Base-by-base conservation (phyloP, 2,113 vertebrate species). In the Ibidorhyncha struthersii region DNA sequence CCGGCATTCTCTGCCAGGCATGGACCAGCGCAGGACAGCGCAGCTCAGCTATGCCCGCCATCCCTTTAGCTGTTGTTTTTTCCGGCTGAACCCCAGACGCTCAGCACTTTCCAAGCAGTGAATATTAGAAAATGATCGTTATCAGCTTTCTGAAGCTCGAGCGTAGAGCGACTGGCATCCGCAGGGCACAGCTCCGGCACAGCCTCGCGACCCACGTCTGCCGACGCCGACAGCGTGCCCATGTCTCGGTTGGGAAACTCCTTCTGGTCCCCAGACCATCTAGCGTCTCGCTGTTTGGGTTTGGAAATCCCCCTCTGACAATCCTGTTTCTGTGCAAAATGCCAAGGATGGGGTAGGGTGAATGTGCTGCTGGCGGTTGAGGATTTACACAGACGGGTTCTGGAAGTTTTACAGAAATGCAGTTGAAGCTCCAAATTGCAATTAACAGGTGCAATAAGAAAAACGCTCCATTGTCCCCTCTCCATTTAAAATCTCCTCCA, bases 261-360 rank as follows among this genome's bases (percentile, higher is more conserved):
- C 43, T 21, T 8, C 3, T 2, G 4, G 58, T 18, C 32, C 69
- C 0, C 0, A 30, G 40, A 87, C 34, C 21, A 7, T 1, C 17
- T 63, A 29, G 32, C 15, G 25, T 65, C 38, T 56, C 6, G 4
- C 49, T 12, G 47, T 53, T 1, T 17, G 20, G 34, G 45, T 62
- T 38, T 43, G 36, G 67, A 93, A 93, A 81, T 16, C 21, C 22
- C 70, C 30, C 30, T 14, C 14, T 9, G 74, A 66, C 27, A 76
- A 30, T 17, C 22, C 18, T 27, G 15, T 27, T 90, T 16, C 85
- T 26, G 17, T 6, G 34, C 47, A 50, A 55, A 59, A 73, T 0
- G 1, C 26, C 32, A 61, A 61, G 55, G 62, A 47, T 0, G 2
- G 40, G 32, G n/a, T 2, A 45, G 23, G 50, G 41, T 6, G 53